Conservation (phyloP, 2,113 vertebrate species). For the Tylochromis polylepis region DNA sequence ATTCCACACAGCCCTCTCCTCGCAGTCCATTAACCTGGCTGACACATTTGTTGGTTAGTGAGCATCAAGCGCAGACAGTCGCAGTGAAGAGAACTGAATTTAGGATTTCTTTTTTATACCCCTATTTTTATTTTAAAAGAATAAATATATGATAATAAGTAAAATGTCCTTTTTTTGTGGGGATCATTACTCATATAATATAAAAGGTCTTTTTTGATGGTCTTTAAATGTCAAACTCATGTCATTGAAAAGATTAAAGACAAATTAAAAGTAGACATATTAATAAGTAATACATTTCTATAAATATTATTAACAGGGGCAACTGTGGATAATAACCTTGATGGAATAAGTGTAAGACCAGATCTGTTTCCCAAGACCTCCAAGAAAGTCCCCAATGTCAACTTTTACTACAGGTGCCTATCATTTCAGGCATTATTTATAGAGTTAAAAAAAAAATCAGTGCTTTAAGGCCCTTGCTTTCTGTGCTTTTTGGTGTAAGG, state of each 20-base stretch:
- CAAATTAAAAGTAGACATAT: background rate
- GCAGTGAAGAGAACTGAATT: background rate
- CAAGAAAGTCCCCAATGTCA: slow-evolving; percentile 81
- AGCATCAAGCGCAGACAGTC: background rate
- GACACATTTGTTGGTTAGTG: slow-evolving; percentile 87
- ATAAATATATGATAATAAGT: background rate
- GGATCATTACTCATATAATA: background rate
- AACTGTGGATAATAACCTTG: slow-evolving; percentile 75
- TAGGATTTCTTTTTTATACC: background rate
- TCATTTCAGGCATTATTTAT: background rate
- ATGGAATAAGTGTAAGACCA: slow-evolving; percentile 75
- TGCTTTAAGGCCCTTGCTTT: background rate
- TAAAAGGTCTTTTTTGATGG: background rate
- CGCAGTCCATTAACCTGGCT: slow-evolving; percentile 92
- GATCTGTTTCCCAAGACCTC: slow-evolving; percentile 75
- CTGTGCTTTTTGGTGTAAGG: slow-evolving; percentile 56
- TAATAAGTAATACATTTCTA: background rate
- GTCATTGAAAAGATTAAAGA: background rate
- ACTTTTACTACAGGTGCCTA: slow-evolving; percentile 91
- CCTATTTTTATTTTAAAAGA: background rate
- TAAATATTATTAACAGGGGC: slow-evolving; percentile 74
- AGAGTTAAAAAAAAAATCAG: background rate
- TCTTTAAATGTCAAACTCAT: background rate
- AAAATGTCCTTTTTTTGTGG: background rate
- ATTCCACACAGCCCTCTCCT: slow-evolving; percentile 87